Evolutionary conservation across 2,113 vertebrate species (phyloP).

Genomic region (Brienomyrus brachyistius): DNA sequence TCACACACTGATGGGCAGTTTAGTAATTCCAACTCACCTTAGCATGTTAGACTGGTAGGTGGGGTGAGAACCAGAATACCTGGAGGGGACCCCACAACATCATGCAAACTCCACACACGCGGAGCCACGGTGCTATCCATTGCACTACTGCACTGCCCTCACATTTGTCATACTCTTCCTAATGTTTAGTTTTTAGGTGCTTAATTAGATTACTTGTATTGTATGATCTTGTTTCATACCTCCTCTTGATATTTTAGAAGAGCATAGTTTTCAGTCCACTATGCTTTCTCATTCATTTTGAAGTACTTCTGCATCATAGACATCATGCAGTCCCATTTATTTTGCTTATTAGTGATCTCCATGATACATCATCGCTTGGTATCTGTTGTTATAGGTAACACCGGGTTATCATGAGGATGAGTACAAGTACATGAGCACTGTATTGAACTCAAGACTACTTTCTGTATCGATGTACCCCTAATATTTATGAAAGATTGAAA

Average conservation of each 20-base stretch:
- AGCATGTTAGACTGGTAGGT: neutral
- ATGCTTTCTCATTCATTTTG: neutral
- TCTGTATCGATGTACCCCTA: neutral
- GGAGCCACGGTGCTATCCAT: neutral
- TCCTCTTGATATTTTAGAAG: neutral
- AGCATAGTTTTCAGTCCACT: neutral
- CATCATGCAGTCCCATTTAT: neutral
- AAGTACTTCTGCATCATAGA: neutral
- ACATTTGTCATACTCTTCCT: neutral
- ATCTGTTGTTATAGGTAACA: neutral
- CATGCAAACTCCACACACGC: neutral
- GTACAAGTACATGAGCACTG: neutral
- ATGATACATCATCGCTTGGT: neutral
- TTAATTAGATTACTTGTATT: neutral
- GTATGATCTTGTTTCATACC: neutral
- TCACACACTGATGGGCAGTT: neutral
- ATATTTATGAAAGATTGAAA: neutral
- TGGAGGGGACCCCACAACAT: neutral
- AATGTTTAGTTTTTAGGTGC: neutral
- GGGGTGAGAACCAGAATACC: neutral
- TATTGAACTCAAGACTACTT: neutral
- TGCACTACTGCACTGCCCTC: neutral
- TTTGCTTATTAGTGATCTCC: neutral
- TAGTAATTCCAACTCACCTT: neutral
- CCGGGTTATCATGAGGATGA: neutral